phyloP scores from a whole-genome alignment of 2,888 invertebrate genomes.

The Halictus ligatus region DNA sequence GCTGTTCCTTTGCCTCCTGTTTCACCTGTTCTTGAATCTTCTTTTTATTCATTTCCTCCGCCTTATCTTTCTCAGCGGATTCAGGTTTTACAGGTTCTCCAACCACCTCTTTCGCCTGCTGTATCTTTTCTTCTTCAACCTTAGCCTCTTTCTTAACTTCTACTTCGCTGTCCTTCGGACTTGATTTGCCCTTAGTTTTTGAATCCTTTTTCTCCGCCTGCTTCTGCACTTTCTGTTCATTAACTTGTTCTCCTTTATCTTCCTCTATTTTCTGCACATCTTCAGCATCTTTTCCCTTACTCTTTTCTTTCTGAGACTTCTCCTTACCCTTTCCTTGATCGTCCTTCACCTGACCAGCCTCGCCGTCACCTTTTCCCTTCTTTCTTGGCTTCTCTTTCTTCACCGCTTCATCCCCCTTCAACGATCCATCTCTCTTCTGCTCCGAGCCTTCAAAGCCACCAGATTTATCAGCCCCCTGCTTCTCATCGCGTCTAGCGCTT shows the following conservation, averaged over 20 bases:
- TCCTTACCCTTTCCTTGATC: constrained; percentile 14
- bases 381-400: constrained; percentile 20
- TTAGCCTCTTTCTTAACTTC: constrained; percentile 14
- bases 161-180: constrained; percentile 15
- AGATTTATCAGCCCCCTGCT: constrained; percentile 31
- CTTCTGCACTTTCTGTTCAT: constrained; percentile 36
- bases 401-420: constrained; percentile 11
- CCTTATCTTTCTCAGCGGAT: neutral
- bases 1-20: constrained; percentile 23
- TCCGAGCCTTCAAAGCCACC: constrained; percentile 17
- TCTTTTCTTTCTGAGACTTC: constrained; percentile 40
- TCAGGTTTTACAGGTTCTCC: neutral
- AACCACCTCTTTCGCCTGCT: neutral
- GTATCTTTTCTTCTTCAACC: neutral
- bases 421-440: constrained; percentile 2
- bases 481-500: constrained; percentile 67
- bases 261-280: neutral
- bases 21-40: constrained; percentile 7
- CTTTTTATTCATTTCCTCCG: neutral
- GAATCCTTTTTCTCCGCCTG: constrained; percentile 25
- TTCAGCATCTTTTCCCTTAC: constrained; percentile 22
- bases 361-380: neutral
- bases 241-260: neutral
- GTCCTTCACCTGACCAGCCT: neutral
- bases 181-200: constrained; percentile 34